phyloP scores from a whole-genome alignment of 2,797 vertebrate genomes.

The Lacerta viridis region DNA sequence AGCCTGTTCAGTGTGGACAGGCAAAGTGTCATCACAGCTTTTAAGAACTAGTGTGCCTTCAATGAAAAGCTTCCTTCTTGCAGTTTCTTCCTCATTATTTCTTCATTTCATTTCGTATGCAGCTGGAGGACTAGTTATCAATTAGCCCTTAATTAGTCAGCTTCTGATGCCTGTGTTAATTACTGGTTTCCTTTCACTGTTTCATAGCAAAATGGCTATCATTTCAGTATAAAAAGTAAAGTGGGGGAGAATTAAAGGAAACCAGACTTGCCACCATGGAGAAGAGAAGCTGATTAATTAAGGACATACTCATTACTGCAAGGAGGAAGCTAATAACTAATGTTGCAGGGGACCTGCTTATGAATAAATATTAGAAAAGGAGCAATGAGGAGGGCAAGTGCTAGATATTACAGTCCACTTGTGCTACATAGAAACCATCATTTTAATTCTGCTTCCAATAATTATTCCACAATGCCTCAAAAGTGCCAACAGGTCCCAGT shows the following conservation, averaged over 20 bases:
- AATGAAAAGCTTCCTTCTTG: not conserved
- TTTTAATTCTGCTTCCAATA: not conserved
- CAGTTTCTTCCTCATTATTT: not conserved
- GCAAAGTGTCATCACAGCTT: not conserved
- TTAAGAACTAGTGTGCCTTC: not conserved
- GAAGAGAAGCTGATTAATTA: not conserved
- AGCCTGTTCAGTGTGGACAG: not conserved
- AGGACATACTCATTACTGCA: not conserved
- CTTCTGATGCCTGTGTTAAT: not conserved
- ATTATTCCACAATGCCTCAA: not conserved
- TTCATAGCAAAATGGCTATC: slow-evolving; percentile 6
- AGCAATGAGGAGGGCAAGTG: not conserved
- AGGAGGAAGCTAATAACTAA: slow-evolving; percentile 4
- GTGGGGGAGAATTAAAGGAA: not conserved
- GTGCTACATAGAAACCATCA: not conserved
- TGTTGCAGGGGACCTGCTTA: not conserved
- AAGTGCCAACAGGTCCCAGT: not conserved
- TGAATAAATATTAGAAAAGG: not conserved
- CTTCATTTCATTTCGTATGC: not conserved
- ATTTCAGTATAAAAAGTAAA: not conserved
- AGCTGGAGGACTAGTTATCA: not conserved
- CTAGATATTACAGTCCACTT: not conserved
- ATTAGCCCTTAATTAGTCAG: not conserved
- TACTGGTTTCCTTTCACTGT: not conserved
- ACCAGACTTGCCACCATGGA: not conserved